A percentile compares a stretch with the other conserved stretches of the same genome.
phyloP scores from a whole-genome alignment of 2,888 invertebrate genomes.

The Pseudoips prasinana region DNA sequence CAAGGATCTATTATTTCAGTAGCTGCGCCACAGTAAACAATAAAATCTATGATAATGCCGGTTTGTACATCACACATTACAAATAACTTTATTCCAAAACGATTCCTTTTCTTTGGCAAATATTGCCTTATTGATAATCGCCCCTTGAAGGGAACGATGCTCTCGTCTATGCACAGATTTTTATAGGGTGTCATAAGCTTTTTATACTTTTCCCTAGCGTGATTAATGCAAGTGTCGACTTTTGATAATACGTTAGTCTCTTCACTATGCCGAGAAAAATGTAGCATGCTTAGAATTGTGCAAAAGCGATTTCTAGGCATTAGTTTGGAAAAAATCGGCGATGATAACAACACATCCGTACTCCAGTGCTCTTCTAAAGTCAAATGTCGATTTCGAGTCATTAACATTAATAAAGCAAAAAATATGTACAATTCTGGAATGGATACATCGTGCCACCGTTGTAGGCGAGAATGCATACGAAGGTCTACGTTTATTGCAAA shows the following conservation, averaged over 20 bases:
- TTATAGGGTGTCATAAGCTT: slow-evolving; percentile 7
- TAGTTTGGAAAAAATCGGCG: slow-evolving; percentile 15
- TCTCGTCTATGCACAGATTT: slow-evolving; percentile 20
- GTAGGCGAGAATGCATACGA: slow-evolving; percentile 16
- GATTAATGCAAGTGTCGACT: slow-evolving; percentile 10
- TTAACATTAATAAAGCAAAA: slow-evolving; percentile 16
- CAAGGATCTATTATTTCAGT: slow-evolving; percentile 14
- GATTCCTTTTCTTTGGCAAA: slow-evolving; percentile 20
- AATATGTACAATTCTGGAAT: slow-evolving; percentile 17
- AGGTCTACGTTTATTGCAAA: slow-evolving; percentile 11
- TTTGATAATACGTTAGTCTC: slow-evolving; percentile 11
- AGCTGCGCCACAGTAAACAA: slow-evolving; percentile 22
- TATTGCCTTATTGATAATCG: slow-evolving; percentile 17
- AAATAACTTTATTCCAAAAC: slow-evolving; percentile 21
- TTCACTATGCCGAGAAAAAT: slow-evolving; percentile 14
- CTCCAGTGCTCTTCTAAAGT: slow-evolving; percentile 22
- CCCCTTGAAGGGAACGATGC: slow-evolving; percentile 18
- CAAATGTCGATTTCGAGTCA: slow-evolving; percentile 16
- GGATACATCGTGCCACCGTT: slow-evolving; percentile 16
- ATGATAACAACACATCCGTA: slow-evolving; percentile 16
- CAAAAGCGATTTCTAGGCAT: slow-evolving; percentile 22
- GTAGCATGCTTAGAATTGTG: slow-evolving; percentile 18
- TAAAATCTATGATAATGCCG: slow-evolving; percentile 24
- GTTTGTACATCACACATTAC: slow-evolving; percentile 23
- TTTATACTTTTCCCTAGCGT: slow-evolving; percentile 14